Percentiles rank a stretch among this genome's conserved stretches.
phyloP scores from a whole-genome alignment of 2,888 invertebrate species.

The Drosophila acutilabella region DNA sequence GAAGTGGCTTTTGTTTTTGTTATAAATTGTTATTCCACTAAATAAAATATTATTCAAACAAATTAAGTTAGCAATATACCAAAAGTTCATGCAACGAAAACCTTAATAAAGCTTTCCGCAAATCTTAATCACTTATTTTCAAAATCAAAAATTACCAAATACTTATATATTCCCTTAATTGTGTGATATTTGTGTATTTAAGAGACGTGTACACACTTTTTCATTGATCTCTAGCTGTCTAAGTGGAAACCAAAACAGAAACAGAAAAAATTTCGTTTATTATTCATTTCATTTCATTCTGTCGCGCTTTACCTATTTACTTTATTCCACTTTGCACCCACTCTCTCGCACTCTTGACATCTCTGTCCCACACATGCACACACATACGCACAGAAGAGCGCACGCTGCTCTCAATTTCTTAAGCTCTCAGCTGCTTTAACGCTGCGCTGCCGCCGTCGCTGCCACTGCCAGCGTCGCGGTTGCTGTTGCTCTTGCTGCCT shows the following conservation, averaged over 20 bases:
- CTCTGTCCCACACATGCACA: conserved; percentile 4
- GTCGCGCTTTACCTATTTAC: conserved; percentile 23
- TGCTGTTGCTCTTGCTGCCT: conserved; percentile 16
- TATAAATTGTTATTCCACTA: too few species aligned
- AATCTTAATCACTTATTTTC: too few species aligned
- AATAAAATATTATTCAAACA: too few species aligned
- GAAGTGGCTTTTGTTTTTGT: too few species aligned
- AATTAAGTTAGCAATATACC: too few species aligned
- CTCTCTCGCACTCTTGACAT: conserved; percentile 12
- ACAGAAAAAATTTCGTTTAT: conserved; percentile 1
- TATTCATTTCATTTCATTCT: conserved; percentile 20
- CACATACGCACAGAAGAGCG: conserved; percentile 15
- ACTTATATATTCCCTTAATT: too few species aligned
- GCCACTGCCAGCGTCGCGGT: conserved; percentile 8
- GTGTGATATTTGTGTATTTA: background rate
- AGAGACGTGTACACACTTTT: conserved; percentile 7
- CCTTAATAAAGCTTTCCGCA: too few species aligned
- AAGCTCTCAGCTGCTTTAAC: conserved; percentile 28
- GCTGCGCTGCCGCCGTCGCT: conserved; percentile 16
- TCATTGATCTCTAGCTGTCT: conserved; percentile 17
- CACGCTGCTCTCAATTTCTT: conserved; percentile 40
- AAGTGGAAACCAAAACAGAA: background rate
- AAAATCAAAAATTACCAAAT: too few species aligned
- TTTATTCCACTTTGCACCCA: conserved; percentile 25
- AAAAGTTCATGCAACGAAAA: too few species aligned